Base-by-base conservation (phyloP, 2,888 invertebrate genomes). In the Lepas anatifera region DNA sequence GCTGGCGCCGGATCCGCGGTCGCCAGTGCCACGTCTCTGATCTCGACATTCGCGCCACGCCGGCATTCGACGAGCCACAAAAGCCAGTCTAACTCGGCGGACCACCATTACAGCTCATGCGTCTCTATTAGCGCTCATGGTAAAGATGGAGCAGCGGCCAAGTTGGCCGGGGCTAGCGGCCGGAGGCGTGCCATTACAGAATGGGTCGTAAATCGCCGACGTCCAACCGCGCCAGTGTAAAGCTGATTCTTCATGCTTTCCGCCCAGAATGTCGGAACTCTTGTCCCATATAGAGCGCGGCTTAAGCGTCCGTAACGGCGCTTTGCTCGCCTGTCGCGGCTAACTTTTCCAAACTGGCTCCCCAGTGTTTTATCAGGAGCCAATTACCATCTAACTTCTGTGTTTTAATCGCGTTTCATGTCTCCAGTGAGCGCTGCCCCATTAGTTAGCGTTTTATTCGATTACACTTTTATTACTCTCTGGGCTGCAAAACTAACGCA, bases 381-480 rank as follows among this genome's bases (percentile, higher is more conserved):
- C 58, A 58, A 58, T 58, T 58, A 58, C 58, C 58, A 58, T 58
- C 58, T 58, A 58, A 58, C 58, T 58, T 58, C 58, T 58, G 25
- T 22, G 58, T 35, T 58, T 58, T 58, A 58, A 58, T 58, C 58
- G 58, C 22, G 58, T 58, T 58, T 32, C 58, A 58, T 58, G 58
- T 58, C 58, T 32, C 22, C 4, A 32, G 58, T 22, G 58, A 25
- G 22, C 35, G 35, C 35, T 22, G 58, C 58, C 35, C 58, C 58
- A 58, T 58, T 58, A 58, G 58, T 58, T 58, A 18, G 58, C 35
- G 22, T 58, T 58, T 58, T 58, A 58, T 58, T 58, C 35, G 58
- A 58, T 58, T 58, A 58, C 58, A 58, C 58, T 58, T 58, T 58
- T 58, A 58, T 58, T 58, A 58, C 58, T 58, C 58, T 58, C 58